A percentile compares a stretch with the other conserved stretches of the same genome.
These are phyloP conservation scores for Tenebrio molitor DNA, from an alignment of 1,140 invertebrate genomes.

Conservation along the genomic window DNA sequence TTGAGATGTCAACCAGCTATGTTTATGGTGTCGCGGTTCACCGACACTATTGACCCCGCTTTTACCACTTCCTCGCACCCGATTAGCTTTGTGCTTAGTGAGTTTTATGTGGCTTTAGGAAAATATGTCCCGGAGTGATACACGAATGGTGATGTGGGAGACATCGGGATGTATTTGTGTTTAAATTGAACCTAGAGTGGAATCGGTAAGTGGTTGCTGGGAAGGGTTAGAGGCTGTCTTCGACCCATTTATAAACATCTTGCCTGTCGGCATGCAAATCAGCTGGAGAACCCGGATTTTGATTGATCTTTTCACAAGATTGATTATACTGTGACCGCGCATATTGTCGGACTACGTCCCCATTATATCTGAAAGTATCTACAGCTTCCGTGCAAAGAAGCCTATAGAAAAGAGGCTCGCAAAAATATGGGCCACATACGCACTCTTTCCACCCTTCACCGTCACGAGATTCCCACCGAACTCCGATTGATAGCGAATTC, in stretches of 20 bases:
- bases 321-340: slow-evolving; percentile 61
- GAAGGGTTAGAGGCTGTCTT: slow-evolving; percentile 60
- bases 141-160: background rate
- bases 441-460: slow-evolving; percentile 11
- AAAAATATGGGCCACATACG: slow-evolving; percentile 33
- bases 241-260: slow-evolving; percentile 67
- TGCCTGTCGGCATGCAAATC: slow-evolving; percentile 66
- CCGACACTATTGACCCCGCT: slow-evolving; percentile 49
- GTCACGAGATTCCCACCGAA: background rate
- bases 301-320: slow-evolving; percentile 67
- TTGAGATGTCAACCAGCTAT: slow-evolving; percentile 51
- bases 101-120: slow-evolving; percentile 5
- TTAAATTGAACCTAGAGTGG: slow-evolving; percentile 46
- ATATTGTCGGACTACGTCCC: slow-evolving; percentile 59
- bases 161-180: slow-evolving; percentile 26
- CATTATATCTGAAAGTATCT: slow-evolving; percentile 55
- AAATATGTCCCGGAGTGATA: background rate
- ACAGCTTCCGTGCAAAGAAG: slow-evolving; percentile 37
- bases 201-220: slow-evolving; percentile 48
- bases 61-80: slow-evolving; percentile 48
- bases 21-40: slow-evolving; percentile 53
- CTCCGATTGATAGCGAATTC: background rate
- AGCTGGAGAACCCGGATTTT: slow-evolving; percentile 64
- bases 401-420: slow-evolving; percentile 15
- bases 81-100: slow-evolving; percentile 14